phyloP scores from a whole-genome alignment of 2,113 vertebrate genomes.

The Pteronura brasiliensis region DNA sequence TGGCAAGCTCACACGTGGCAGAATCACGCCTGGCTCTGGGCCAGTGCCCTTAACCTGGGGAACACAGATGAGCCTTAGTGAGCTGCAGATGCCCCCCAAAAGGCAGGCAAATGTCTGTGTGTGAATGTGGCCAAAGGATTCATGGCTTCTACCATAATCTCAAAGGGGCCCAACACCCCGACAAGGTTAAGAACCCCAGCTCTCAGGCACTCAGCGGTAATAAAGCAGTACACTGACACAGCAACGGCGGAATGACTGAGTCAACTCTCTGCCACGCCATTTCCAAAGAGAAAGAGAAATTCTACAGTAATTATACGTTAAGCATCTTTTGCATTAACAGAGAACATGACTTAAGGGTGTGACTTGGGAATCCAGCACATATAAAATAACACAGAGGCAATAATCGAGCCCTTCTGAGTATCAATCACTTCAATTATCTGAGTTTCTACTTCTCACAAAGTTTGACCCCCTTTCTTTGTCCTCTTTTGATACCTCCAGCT shows the following conservation, averaged over 20 bases:
- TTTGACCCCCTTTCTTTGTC: neutral
- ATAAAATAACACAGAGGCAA: neutral
- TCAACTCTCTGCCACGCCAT: neutral
- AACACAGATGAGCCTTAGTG: fast-evolving
- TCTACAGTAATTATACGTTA: fast-evolving
- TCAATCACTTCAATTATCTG: neutral
- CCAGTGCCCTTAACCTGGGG: neutral
- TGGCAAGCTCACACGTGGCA: neutral
- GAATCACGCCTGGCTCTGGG: neutral
- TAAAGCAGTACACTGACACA: neutral
- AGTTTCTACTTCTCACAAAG: neutral
- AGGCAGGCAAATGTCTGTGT: neutral
- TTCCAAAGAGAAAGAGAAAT: neutral
- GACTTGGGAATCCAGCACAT: neutral
- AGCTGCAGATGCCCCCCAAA: neutral
- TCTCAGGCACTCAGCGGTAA: neutral
- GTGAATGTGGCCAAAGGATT: neutral
- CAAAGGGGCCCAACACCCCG: too few species aligned
- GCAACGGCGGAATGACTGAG: neutral
- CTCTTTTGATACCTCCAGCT: neutral
- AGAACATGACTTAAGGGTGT: neutral
- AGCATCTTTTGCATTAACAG: neutral
- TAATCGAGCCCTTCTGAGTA: neutral
- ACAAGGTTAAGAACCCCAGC: neutral
- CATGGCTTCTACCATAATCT: neutral